phyloP scores from a whole-genome alignment of 2,113 vertebrate species.

The Pygathrix nemaeus region DNA sequence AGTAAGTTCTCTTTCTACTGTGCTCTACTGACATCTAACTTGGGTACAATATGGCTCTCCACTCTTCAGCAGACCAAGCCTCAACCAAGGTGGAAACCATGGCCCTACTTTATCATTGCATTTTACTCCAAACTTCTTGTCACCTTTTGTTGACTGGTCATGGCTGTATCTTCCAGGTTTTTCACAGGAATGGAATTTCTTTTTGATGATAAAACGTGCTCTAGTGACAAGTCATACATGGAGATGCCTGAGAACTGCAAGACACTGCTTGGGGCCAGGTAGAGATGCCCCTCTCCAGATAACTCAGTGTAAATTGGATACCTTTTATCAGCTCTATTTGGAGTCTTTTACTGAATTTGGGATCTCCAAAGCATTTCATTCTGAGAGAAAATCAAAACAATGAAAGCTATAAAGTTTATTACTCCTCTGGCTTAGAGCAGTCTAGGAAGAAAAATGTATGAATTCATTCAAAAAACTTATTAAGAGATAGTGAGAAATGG shows the following conservation, averaged over 20 bases:
- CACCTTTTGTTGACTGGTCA: neutral
- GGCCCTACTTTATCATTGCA: neutral
- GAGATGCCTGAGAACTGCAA: neutral
- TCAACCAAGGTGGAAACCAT: neutral
- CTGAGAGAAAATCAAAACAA: neutral
- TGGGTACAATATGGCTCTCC: rapidly evolving
- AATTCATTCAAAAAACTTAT: neutral
- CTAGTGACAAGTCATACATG: neutral
- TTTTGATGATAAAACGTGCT: neutral
- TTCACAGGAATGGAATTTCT: neutral
- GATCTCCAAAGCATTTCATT: neutral
- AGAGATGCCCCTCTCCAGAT: neutral
- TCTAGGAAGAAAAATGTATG: neutral
- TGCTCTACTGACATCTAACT: neutral
- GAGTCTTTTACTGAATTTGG: neutral
- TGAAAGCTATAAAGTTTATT: neutral
- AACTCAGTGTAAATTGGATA: neutral
- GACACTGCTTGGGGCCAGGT: neutral
- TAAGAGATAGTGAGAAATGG: neutral
- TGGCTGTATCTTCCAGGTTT: neutral
- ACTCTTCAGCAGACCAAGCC: neutral
- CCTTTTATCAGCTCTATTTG: neutral
- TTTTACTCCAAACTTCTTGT: neutral
- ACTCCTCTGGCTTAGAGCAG: neutral
- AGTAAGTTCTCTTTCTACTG: neutral